Evolutionary conservation across 2,113 vertebrate genomes (phyloP).

Genomic region (Gulo gulo): DNA sequence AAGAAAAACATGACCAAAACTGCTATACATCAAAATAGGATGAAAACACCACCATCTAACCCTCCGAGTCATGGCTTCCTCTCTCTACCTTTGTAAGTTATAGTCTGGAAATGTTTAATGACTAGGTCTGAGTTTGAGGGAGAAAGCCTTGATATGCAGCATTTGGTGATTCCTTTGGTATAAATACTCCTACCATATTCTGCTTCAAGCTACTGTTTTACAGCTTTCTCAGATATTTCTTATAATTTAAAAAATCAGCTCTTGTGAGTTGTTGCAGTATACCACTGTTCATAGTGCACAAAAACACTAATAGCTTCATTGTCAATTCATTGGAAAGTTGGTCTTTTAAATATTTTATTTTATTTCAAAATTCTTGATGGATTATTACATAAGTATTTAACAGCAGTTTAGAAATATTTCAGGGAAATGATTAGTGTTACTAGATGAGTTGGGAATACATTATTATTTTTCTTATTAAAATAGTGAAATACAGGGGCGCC

Average conservation of each 20-base stretch:
- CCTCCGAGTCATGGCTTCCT: neutral
- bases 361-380: neutral
- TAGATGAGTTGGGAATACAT: neutral
- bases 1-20: neutral
- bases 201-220: neutral
- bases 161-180: neutral
- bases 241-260: neutral
- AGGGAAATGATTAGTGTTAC: neutral
- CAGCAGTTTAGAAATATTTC: neutral
- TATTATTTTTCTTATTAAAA: conserved; percentile 30
- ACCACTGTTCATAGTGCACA: neutral
- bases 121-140: neutral
- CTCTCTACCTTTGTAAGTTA: neutral
- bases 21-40: neutral
- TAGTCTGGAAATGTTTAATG: conserved; percentile 30
- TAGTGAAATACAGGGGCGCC: neutral
- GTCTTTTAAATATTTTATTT: neutral
- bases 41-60: neutral
- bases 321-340: neutral
- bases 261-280: neutral
- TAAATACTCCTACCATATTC: neutral
- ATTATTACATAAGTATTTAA: neutral
- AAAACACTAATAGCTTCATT: neutral
- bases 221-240: neutral
- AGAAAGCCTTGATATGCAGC: neutral